Evolutionary conservation across 2,888 invertebrate species (phyloP), one percentile per base, ranked within the genome.

Genomic region (Lobophora halterata): DNA sequence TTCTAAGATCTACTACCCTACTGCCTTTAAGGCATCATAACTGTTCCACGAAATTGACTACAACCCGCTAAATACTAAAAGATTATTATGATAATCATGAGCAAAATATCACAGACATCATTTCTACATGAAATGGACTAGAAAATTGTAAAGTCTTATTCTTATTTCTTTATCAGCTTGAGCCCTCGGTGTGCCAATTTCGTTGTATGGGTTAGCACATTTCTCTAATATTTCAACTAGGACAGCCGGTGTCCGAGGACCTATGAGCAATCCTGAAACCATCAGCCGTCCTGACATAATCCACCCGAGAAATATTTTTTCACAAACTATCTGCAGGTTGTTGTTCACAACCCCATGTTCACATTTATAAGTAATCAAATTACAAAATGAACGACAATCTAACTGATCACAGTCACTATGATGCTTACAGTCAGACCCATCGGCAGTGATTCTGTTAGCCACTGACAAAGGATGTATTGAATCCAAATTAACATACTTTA

Each of bases 391-490:
- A 21, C 90, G 78, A 58, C 93, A 93, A 57, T 93, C 92, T 51
- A 90, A 89, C 61, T 90, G 90, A 64, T 91, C 90, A 71, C 93
- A 93, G 56, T 93, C 92, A 27, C 86, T 82, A 61, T 93, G 90
- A 11, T 64, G 70, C 5, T 76, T 69, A 64, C 93, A 93, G 4
- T 63, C 58, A 9, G 72, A 69, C 3, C 76, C 75, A 50, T 83
- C 80, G 5, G 75, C 76, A 5, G 88, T 80, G 12, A 90, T 70
- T 30, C 71, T 79, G 53, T 82, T 83, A 3, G 88, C 78, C 11
- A 90, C 74, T 3, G 88, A 85, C 33, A 81, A 77, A 7, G 91
- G 90, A 56, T 91, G 89, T 2, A 91, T 90, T 1, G 89, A 88
- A 54, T 92, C 91, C 10, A 91, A 71, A 69, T 93, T 91, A 14